phyloP scores from a whole-genome alignment of 35 echinoderm and acorn worm species.

The Lytechinus variegatus region DNA sequence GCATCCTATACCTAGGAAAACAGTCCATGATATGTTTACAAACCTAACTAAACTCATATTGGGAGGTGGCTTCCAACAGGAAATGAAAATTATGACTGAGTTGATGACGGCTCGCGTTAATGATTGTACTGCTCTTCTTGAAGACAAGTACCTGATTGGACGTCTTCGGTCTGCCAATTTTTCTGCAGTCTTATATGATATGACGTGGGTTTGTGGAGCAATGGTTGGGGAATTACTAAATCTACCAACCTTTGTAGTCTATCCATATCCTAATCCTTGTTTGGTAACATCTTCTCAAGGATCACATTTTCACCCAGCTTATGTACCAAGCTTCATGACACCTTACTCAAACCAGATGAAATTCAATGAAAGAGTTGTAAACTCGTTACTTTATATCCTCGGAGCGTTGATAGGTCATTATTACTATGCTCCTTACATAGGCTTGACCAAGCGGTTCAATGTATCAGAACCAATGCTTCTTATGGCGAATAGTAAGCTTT shows the following conservation, averaged over 20 bases:
- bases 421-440: neutral
- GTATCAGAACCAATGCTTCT: neutral
- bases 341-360: neutral
- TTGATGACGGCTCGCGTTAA: neutral
- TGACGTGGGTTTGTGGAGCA: constrained; percentile 22
- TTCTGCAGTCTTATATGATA: constrained; percentile 10
- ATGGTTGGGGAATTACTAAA: neutral
- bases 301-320: constrained; percentile 10
- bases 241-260: constrained; percentile 16
- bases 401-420: neutral
- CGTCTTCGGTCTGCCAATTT: constrained; percentile 6
- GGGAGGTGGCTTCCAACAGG: neutral
- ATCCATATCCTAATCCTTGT: neutral
- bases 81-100: neutral
- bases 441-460: neutral
- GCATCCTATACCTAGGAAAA: neutral
- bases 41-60: neutral
- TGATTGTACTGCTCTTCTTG: neutral
- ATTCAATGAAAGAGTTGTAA: neutral
- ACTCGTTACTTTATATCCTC: neutral
- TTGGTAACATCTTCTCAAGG: neutral
- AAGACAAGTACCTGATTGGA: neutral
- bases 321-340: neutral
- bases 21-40: neutral
- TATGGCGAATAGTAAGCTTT: neutral